A percentile compares a stretch with the other conserved stretches of the same genome.
Conservation (phyloP, 2,797 vertebrate genomes). For the Melanotaenia trifasciata region DNA sequence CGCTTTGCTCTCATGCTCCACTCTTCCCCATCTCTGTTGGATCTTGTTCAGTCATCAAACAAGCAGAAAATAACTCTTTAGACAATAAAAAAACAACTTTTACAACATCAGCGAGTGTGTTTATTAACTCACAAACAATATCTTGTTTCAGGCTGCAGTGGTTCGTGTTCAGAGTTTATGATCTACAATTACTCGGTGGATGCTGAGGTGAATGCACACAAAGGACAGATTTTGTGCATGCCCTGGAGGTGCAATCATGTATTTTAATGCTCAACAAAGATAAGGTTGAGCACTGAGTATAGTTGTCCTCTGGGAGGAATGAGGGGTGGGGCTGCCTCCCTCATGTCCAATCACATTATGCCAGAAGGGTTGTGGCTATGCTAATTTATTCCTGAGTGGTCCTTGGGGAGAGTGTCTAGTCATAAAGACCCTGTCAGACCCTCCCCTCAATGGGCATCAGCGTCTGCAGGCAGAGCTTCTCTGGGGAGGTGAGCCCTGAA, state of each 20-base stretch:
- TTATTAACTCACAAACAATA: conserved; percentile 64
- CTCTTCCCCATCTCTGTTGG: conserved; percentile 37
- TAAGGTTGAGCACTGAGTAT: conserved; percentile 70
- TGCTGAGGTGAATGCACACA: conserved; percentile 64
- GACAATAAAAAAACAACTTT: conserved; percentile 48
- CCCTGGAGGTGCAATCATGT: conserved; percentile 77
- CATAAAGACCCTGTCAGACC: conserved; percentile 80
- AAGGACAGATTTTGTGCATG: conserved; percentile 65
- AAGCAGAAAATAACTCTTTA: conserved; percentile 55
- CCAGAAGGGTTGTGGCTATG: conserved; percentile 74
- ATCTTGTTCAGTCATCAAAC: conserved; percentile 55
- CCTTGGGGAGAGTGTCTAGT: conserved; percentile 77
- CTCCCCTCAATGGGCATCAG: conserved; percentile 59
- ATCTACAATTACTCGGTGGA: conserved; percentile 56
- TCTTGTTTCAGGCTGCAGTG: conserved; percentile 38
- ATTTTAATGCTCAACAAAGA: conserved; percentile 81
- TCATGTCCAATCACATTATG: conserved; percentile 80
- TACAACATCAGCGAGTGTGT: conserved; percentile 53
- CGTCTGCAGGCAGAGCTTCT: conserved; percentile 66
- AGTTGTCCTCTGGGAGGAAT: conserved; percentile 71
- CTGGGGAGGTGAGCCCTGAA: conserved; percentile 61
- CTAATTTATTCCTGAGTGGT: conserved; percentile 82
- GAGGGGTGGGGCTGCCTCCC: conserved; percentile 67
- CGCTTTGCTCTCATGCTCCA: conserved; percentile 49
- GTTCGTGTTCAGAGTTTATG: conserved; percentile 59